These are phyloP conservation scores for Anseranas semipalmata DNA, from an alignment of 2,113 vertebrate species.

Conservation along the genomic window DNA sequence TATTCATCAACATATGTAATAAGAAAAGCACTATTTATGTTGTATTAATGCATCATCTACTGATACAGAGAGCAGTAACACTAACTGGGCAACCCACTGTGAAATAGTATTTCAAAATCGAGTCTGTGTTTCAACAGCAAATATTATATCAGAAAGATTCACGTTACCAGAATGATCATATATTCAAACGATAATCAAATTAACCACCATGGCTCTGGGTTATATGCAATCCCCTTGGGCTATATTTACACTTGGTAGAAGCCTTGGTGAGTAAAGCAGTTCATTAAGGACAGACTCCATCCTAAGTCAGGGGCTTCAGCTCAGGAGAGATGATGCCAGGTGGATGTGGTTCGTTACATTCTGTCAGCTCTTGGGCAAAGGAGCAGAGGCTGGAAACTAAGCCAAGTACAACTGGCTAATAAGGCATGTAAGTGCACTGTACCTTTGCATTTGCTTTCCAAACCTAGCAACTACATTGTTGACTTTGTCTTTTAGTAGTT, in stretches of 20 bases:
- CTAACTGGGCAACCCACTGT: neutral
- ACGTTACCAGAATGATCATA: neutral
- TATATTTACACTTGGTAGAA: neutral
- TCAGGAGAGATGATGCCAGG: neutral
- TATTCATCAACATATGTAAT: neutral
- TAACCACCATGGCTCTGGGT: neutral
- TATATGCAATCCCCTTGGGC: neutral
- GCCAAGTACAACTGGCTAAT: conserved; percentile 24
- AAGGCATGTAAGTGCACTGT: neutral
- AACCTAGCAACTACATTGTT: neutral
- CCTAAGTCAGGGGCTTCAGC: neutral
- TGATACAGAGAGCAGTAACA: neutral
- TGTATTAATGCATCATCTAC: neutral
- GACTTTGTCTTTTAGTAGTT: neutral
- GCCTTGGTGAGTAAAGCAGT: neutral
- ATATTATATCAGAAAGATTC: neutral
- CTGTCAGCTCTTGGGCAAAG: neutral
- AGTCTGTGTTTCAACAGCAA: neutral
- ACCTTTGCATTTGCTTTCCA: neutral
- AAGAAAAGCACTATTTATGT: neutral
- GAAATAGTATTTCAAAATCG: neutral
- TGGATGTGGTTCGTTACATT: neutral
- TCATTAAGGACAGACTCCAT: neutral
- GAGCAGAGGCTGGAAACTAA: neutral
- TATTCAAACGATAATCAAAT: conserved; percentile 29